phyloP scores from a whole-genome alignment of 2,797 vertebrate species.

The Sebastes variabilis region DNA sequence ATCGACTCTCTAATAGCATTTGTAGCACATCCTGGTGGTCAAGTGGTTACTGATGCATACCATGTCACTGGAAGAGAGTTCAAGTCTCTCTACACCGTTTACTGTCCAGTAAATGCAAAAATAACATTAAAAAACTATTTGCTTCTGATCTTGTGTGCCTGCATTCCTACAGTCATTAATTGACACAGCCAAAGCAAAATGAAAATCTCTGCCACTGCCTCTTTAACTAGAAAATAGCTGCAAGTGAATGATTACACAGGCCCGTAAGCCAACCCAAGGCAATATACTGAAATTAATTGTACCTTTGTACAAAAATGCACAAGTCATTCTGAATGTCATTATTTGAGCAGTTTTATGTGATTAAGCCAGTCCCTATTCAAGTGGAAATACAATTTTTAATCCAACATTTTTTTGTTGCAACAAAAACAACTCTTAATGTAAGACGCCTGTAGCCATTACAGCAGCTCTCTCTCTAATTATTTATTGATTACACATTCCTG shows the following conservation, averaged over 20 bases:
- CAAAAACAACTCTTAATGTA: not conserved
- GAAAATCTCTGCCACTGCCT: conserved; percentile 3
- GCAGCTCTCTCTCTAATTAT: conserved; percentile 35
- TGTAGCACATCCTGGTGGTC: too few relatives aligned
- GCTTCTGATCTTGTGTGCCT: not conserved
- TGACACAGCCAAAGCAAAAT: not conserved
- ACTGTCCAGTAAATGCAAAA: not conserved
- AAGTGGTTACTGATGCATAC: not conserved
- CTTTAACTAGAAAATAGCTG: not conserved
- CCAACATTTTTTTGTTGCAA: not conserved
- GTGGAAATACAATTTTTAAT: not conserved
- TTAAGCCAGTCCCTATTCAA: not conserved
- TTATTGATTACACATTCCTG: conserved; percentile 44
- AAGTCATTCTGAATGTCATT: not conserved
- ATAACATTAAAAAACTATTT: not conserved
- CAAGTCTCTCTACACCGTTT: not conserved
- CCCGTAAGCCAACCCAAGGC: not conserved
- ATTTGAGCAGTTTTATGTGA: not conserved
- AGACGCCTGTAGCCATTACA: not conserved
- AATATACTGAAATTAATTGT: not conserved
- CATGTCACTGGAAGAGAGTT: not conserved
- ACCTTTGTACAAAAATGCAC: not conserved
- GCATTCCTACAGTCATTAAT: not conserved
- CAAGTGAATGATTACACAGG: not conserved
- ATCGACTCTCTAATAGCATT: not conserved